Evolutionary conservation across 2,797 vertebrate genomes (phyloP), one percentile per base, ranked within the genome.

Genomic region (Phrynocephalus vlangalii): DNA sequence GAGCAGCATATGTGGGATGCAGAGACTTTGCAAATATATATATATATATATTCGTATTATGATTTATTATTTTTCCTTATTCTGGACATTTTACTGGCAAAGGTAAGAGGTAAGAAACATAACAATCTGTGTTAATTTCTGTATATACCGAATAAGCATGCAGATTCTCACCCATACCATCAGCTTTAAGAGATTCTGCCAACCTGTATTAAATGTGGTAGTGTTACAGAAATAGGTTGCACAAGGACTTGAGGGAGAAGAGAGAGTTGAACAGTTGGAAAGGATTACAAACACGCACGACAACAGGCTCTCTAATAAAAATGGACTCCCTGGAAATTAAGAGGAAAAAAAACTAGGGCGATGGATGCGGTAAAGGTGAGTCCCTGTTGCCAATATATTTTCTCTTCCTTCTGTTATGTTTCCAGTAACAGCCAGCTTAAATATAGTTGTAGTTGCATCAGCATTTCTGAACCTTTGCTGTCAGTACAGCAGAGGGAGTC

Each of bases 171-270:
- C 72, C 88, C 38, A 0, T 1, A 0, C 86, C 83, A 92, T 22
- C 93, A 81, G 89, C 89, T 76, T 76, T 91, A 94, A 93, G 80
- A 94, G 92, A 90, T 89, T 89, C 91, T 70, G 86, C 91, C 94
- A 94, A 94, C 90, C 88, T 87, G 90, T 91, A 90, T 92, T 91
- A 94, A 89, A 92, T 91, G 83, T 92, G 66, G 83, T 50, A 76
- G 91, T 56, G 76, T 90, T 94, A 92, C 3, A 86, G 91, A 93
- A 94, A 94, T 87, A 87, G 92, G 91, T 94, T 95, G 92, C 86
- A 77, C 20, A 85, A 48, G 66, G 83, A 71, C 13, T 75, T 15
- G 15, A 70, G 78, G 71, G 20, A 80, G 78, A 76, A 24, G 78
- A 56, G 81, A 78, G 56, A 82, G 30, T 24, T 52, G 63, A 76